Conservation (phyloP, 2,888 invertebrate species). For the Drosophila aldrichi region DNA sequence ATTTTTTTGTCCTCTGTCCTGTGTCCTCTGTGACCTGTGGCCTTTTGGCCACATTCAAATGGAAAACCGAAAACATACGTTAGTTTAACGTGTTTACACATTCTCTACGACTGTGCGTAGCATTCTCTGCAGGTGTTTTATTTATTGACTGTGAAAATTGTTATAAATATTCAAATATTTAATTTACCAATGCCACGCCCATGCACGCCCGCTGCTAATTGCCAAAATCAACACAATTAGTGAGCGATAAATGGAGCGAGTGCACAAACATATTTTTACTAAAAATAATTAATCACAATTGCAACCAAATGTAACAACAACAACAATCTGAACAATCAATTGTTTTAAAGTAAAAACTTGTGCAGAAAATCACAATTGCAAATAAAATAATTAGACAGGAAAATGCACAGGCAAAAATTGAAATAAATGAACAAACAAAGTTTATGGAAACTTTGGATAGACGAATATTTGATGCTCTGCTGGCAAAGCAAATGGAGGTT, state of each 20-base stretch:
- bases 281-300: constrained; percentile 62
- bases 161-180: constrained; percentile 58
- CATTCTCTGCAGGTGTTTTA: constrained; percentile 35
- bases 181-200: constrained; percentile 29
- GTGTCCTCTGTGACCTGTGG: constrained; percentile 4
- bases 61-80: constrained; percentile 56
- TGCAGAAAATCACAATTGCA: constrained; percentile 5
- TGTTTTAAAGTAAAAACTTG: constrained; percentile 31
- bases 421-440: constrained; percentile 12
- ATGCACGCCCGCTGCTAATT: constrained; percentile 45
- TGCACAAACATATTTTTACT: constrained; percentile 26
- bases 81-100: constrained; percentile 50
- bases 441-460: not conserved
- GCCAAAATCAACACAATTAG: constrained; percentile 56
- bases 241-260: not conserved
- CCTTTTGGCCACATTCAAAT: constrained; percentile 32
- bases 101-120: constrained; percentile 40
- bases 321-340: constrained; percentile 24
- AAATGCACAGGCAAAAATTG: constrained; percentile 9
- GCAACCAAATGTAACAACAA: constrained; percentile 28
- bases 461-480: constrained; percentile 6
- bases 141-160: constrained; percentile 63
- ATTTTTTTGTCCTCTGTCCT: too few species aligned
- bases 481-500: not conserved
- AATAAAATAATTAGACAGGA: constrained; percentile 11